phyloP scores from a whole-genome alignment of 2,888 invertebrate genomes.

The Notodonta ziczac region DNA sequence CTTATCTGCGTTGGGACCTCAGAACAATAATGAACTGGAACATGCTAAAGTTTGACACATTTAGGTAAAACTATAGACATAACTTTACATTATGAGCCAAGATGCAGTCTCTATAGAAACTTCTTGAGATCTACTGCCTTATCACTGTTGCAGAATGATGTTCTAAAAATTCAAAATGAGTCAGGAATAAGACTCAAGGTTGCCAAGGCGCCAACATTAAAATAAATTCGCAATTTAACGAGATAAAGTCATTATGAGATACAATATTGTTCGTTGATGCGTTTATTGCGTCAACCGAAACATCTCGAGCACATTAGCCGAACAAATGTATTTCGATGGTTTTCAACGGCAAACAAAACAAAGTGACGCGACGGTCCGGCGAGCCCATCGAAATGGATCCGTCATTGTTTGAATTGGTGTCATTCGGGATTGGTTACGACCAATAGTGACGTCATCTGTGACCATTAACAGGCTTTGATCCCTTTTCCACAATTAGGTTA shows the following conservation, averaged over 20 bases:
- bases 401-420: conserved; percentile 46
- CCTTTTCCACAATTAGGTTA: conserved; percentile 26
- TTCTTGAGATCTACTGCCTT: too few species aligned
- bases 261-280: background rate
- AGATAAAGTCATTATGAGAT: conserved; percentile 12
- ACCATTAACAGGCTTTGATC: conserved; percentile 31
- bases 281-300: conserved; percentile 14
- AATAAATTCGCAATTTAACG: conserved; percentile 22
- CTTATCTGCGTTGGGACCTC: too few species aligned
- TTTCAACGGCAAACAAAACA: conserved; percentile 30
- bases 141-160: background rate
- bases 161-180: background rate
- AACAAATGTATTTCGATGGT: conserved; percentile 15
- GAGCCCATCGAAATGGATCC: conserved; percentile 44
- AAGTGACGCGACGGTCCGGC: conserved; percentile 26
- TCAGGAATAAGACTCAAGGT: conserved; percentile 15
- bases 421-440: conserved; percentile 47
- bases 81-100: too few species aligned
- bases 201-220: conserved; percentile 19
- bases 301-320: conserved; percentile 22
- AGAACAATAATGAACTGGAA: too few species aligned
- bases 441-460: conserved; percentile 44
- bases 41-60: too few species aligned
- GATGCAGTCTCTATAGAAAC: too few species aligned
- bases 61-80: too few species aligned